Evolutionary conservation across 2,797 vertebrate genomes (phyloP).

Genomic region (Cuculus canorus): DNA sequence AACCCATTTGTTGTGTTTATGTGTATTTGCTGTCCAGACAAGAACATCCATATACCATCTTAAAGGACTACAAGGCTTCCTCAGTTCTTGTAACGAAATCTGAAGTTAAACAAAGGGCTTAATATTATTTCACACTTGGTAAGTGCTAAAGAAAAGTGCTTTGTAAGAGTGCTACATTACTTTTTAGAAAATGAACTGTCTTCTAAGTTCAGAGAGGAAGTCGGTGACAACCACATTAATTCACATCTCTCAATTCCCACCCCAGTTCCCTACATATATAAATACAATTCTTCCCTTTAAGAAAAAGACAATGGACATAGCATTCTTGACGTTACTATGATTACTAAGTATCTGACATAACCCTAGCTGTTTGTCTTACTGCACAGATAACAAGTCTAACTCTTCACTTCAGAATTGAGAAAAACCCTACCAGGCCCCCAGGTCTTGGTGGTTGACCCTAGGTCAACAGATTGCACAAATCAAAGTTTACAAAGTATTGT

Average conservation of each 20-base stretch:
- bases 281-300: not conserved
- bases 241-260: not conserved
- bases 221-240: not conserved
- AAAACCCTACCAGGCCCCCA: not conserved
- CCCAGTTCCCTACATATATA: not conserved
- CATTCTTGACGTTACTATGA: not conserved
- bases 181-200: not conserved
- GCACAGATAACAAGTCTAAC: not conserved
- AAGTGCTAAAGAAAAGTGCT: not conserved
- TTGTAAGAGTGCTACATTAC: not conserved
- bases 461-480: not conserved
- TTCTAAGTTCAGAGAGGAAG: conserved; percentile 19
- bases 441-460: not conserved
- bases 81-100: not conserved
- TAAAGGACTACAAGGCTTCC: not conserved
- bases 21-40: not conserved
- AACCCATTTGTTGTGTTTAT: not conserved
- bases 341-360: not conserved
- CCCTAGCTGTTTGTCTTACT: not conserved
- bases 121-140: not conserved
- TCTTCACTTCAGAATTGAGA: not conserved
- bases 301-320: not conserved
- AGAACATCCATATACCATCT: not conserved
- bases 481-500: not conserved
- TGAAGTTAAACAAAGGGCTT: not conserved